A percentile compares a stretch with the other conserved stretches of the same genome.
phyloP scores from a whole-genome alignment of 2,113 vertebrate genomes.

The Thymallus thymallus region DNA sequence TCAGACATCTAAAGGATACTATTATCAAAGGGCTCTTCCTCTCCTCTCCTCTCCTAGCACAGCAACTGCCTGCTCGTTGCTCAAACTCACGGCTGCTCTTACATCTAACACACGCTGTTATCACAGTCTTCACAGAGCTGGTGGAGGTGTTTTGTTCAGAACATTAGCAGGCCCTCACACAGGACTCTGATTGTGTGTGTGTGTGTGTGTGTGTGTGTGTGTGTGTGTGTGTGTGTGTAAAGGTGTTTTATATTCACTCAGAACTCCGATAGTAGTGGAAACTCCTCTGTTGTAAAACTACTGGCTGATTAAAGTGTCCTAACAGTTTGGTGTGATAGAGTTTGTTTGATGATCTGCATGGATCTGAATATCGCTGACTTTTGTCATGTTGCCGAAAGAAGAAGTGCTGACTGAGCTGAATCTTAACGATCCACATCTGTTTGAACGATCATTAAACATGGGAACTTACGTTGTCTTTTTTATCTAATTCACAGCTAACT shows the following conservation, averaged over 20 bases:
- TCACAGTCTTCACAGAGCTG: slow-evolving; percentile 12
- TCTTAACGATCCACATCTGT: neutral
- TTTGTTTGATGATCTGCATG: neutral
- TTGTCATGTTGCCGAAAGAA: neutral
- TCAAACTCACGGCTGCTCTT: slow-evolving; percentile 18
- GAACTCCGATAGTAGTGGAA: neutral
- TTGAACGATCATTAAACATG: neutral
- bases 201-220: too few species aligned
- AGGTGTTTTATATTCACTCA: neutral
- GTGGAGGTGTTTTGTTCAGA: slow-evolving; percentile 28
- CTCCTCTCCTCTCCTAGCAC: neutral
- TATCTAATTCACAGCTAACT: slow-evolving; percentile 84
- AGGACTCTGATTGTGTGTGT: too few species aligned
- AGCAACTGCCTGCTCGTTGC: slow-evolving; percentile 15
- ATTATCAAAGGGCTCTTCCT: slow-evolving; percentile 24
- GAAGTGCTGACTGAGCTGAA: neutral
- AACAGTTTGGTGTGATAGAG: neutral
- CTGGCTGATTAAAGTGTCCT: slow-evolving; percentile 3
- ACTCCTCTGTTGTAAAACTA: neutral
- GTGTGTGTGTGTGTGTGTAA: too few species aligned
- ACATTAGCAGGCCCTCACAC: neutral
- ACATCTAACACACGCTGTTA: neutral
- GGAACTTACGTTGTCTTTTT: slow-evolving; percentile 40
- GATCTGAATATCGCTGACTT: neutral
- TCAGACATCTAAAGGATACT: slow-evolving; percentile 15